Conservation (phyloP, 2,797 vertebrate genomes). For the Poeciliopsis presidionis region DNA sequence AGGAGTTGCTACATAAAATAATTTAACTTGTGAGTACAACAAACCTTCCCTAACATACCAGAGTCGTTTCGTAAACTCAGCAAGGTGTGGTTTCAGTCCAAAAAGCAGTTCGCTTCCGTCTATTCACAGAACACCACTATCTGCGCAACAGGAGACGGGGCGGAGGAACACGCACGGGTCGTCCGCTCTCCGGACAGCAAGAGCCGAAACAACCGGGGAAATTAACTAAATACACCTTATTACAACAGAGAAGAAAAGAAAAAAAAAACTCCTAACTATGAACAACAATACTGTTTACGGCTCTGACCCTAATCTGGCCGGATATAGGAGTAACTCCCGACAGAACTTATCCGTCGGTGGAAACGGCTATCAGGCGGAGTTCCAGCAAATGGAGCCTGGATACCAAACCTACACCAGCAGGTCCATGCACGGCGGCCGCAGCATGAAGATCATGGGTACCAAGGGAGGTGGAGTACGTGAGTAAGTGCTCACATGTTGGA, state of each 20-base stretch:
- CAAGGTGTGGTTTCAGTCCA: slow-evolving; percentile 79
- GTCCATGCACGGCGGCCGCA: slow-evolving; percentile 36
- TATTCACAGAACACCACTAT: slow-evolving; percentile 60
- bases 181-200: slow-evolving; percentile 34
- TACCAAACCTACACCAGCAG: slow-evolving; percentile 28
- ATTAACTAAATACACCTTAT: not conserved
- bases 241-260: not conserved
- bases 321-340: slow-evolving; percentile 70
- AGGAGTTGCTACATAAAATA: slow-evolving; percentile 13
- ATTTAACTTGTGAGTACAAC: not conserved
- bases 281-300: not conserved
- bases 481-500: slow-evolving; percentile 62
- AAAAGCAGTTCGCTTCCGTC: slow-evolving; percentile 69
- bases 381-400: slow-evolving; percentile 41
- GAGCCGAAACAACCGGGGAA: not conserved
- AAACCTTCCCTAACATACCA: slow-evolving; percentile 30
- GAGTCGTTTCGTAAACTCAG: slow-evolving; percentile 51
- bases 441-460: not conserved
- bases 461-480: not conserved
- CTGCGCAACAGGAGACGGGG: slow-evolving; percentile 67
- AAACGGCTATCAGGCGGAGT: slow-evolving; percentile 67
- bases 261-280: no score
- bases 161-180: slow-evolving; percentile 37
- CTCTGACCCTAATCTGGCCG: slow-evolving; percentile 51
- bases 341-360: slow-evolving; percentile 69